Base-by-base conservation (phyloP, 2,113 vertebrate genomes). In the Regulus satrapa region DNA sequence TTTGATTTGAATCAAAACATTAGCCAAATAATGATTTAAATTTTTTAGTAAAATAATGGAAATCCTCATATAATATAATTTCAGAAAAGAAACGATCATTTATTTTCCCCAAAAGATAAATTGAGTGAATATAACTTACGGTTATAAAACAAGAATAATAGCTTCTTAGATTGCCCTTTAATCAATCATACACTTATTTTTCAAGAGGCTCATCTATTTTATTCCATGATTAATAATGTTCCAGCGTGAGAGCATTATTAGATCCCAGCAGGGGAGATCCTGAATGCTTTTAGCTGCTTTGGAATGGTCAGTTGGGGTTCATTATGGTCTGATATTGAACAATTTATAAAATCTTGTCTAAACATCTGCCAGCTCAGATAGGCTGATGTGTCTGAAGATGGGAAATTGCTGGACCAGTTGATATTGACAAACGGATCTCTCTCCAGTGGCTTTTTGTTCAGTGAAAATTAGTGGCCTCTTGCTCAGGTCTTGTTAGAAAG, bases 291-390 rank as follows among this genome's bases (percentile, higher is more conserved):
- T 97, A 98, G 98, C 98, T 98, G 98, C 98, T 98, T 98, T 98
- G 98, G 98, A 98, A 98, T 98, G 99, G 98, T 99, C 99, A 99
- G 98, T 98, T 98, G 98, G 99, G 98, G 98, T 99, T 99, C 99
- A 99, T 99, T 99, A 99, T 97, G 96, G 98, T 97, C 97, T 98
- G 98, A 99, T 99, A 99, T 98, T 98, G 99, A 99, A 98, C 99
- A 98, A 99, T 99, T 99, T 99, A 99, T 99, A 99, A 99, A 99
- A 99, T 98, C 98, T 98, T 99, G 99, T 99, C 98, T 99, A 98
- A 99, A 99, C 99, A 99, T 99, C 99, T 99, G 99, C 98, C 99
- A 99, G 98, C 98, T 98, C 98, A 98, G 98, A 99, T 99, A 98
- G 98, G 98, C 98, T 41, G 94, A 96, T 91, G 98, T 97, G 98